phyloP scores from a whole-genome alignment of 1,140 invertebrate species.

The Venturia canescens region DNA sequence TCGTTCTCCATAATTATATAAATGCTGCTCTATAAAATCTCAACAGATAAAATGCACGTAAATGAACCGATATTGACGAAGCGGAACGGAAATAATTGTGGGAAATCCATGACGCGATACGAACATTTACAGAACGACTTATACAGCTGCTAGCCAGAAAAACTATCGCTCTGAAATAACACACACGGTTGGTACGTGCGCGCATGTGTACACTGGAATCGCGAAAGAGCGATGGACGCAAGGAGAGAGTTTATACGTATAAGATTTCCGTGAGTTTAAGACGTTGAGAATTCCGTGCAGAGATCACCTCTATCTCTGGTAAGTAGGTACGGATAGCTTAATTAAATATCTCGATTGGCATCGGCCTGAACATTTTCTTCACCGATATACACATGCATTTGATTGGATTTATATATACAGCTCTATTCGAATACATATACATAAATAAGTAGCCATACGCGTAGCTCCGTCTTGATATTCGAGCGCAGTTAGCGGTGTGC shows the following conservation, averaged over 20 bases:
- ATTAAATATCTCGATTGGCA: constrained; percentile 57
- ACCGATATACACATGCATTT: constrained; percentile 33
- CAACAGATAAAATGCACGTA: no score
- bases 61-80: neutral
- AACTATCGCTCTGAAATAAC: neutral
- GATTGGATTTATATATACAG: neutral
- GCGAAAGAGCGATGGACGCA: neutral
- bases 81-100: constrained; percentile 10
- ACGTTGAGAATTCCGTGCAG: constrained; percentile 32
- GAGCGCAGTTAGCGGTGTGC: constrained; percentile 28
- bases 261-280: neutral
- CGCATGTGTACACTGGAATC: neutral
- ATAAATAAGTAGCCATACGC: constrained; percentile 6
- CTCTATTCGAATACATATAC: neutral
- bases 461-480: constrained; percentile 37
- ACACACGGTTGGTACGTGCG: neutral
- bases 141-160: neutral
- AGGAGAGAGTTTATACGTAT: constrained; percentile 21
- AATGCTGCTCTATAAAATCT: neutral
- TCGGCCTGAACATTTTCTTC: constrained; percentile 31
- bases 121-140: neutral
- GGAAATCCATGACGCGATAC: constrained; percentile 8
- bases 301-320: constrained; percentile 14
- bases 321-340: constrained; percentile 55
- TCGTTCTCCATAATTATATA: neutral